These are phyloP conservation scores for Blomia tropicalis DNA, from an alignment of 2,888 invertebrate genomes.

Conservation along the genomic window DNA sequence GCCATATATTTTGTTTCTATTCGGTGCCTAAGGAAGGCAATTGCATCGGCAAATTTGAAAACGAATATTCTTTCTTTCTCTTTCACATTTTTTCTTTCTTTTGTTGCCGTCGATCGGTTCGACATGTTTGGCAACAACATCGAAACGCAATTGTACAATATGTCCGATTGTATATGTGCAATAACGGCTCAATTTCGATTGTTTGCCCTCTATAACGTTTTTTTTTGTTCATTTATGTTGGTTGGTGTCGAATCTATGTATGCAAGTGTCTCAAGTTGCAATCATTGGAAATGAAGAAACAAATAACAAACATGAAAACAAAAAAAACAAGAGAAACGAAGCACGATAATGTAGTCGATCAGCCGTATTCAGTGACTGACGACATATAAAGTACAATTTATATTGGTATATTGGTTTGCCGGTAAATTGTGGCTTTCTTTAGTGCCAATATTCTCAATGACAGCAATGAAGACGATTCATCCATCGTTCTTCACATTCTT, in stretches of 20 bases:
- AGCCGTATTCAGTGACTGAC: too few species aligned
- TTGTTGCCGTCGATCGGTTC: neutral
- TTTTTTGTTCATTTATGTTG: neutral
- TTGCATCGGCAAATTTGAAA: too few species aligned
- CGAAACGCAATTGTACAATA: neutral
- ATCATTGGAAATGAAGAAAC: neutral
- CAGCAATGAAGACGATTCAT: neutral
- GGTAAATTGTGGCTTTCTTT: neutral
- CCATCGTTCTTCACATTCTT: neutral
- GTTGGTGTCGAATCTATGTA: neutral
- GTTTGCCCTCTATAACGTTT: neutral
- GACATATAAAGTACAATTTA: too few species aligned
- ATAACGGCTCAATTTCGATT: neutral
- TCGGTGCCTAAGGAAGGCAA: too few species aligned
- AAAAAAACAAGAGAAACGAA: too few species aligned
- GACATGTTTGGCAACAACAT: conserved; percentile 12
- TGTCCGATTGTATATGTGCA: neutral
- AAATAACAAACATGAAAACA: too few species aligned
- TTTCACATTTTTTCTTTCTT: neutral
- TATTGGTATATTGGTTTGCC: too few species aligned
- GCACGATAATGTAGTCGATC: too few species aligned
- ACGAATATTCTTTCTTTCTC: too few species aligned
- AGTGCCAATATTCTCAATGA: neutral
- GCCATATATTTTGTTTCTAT: too few species aligned
- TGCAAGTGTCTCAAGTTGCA: conserved; percentile 10